Base-by-base conservation (phyloP, 2,888 invertebrate genomes). In the Ormyrus pomaceus region DNA sequence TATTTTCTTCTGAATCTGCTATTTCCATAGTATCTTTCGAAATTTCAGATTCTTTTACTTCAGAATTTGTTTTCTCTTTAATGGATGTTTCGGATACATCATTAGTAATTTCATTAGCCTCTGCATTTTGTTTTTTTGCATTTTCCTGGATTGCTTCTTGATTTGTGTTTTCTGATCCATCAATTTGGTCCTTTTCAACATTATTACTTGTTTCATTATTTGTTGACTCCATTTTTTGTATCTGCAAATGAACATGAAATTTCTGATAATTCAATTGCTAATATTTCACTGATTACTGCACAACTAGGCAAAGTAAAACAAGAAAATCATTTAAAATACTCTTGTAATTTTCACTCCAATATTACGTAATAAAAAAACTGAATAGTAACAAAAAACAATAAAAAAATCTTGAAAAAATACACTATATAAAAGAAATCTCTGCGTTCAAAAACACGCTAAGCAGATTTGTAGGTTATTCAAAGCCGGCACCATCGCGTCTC, bases 1-100 rank as follows among this genome's bases (percentile, higher is more conserved):
- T 76, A 9, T 64, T 53, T 65, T 74, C 77, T 45, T 58, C 34
- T 56, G 68, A 45, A 45, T 79, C 77, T 64, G 51, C 34, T 56
- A 77, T 46, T 46, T 82, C 76, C 69, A 72, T 82, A 45, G 19
- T 50, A 69, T 72, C 34, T 56, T 79, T 73, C 13, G 34, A 50
- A 34, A 8, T 6, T 34, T 10, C 0, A 10, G 13, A 13, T 34
- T 71, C 71, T 68, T 13, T 45, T 46, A 72, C 50, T 64, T 72
- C 11, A 13, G 2, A 4, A 59, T 48, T 3, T 64, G 50, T 8
- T 62, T 45, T 8, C 46, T 79, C 55, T 68, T 61, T 73, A 7
- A n/a, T 46, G 8, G 45, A 53, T 13, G 34, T 34, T 53, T 51
- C 71, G 13, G 69, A 34, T 64, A 59, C 19, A 61, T 64, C 45